A percentile compares a stretch with the other conserved stretches of the same genome.
These are phyloP conservation scores for Gopherus evgoodei DNA, from an alignment of 2,113 vertebrate species.

Conservation along the genomic window DNA sequence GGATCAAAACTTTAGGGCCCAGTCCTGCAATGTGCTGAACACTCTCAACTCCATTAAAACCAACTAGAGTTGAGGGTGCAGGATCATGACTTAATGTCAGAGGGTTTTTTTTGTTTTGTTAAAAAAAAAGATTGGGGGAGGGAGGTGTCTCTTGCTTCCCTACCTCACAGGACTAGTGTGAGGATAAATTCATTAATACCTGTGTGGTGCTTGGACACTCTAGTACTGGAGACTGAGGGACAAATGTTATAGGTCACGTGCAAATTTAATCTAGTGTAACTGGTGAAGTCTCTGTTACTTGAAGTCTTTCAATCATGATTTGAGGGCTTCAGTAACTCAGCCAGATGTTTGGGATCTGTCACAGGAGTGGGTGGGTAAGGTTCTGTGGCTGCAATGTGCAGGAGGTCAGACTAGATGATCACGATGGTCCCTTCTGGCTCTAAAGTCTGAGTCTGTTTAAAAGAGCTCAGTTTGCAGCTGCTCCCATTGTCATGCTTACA, in stretches of 20 bases:
- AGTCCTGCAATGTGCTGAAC: rapidly evolving
- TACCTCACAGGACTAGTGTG: neutral
- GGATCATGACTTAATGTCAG: neutral
- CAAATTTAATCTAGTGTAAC: too few relatives aligned
- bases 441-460: neutral
- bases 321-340: too few relatives aligned
- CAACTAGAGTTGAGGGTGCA: neutral
- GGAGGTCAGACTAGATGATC: too few relatives aligned
- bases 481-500: neutral
- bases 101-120: too few relatives aligned
- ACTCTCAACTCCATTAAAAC: neutral
- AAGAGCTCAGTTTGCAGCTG: neutral
- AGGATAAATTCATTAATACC: neutral
- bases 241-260: too few relatives aligned
- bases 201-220: neutral
- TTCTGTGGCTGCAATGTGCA: too few relatives aligned
- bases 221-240: neutral
- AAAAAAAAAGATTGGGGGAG: neutral
- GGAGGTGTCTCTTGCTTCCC: neutral
- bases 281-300: too few relatives aligned
- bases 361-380: too few relatives aligned
- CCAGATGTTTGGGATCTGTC: too few relatives aligned
- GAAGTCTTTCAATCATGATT: too few relatives aligned
- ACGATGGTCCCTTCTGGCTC: too few relatives aligned
- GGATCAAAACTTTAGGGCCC: neutral